Base-by-base conservation (phyloP, 2,797 vertebrate genomes). In the Amazona finschi region DNA sequence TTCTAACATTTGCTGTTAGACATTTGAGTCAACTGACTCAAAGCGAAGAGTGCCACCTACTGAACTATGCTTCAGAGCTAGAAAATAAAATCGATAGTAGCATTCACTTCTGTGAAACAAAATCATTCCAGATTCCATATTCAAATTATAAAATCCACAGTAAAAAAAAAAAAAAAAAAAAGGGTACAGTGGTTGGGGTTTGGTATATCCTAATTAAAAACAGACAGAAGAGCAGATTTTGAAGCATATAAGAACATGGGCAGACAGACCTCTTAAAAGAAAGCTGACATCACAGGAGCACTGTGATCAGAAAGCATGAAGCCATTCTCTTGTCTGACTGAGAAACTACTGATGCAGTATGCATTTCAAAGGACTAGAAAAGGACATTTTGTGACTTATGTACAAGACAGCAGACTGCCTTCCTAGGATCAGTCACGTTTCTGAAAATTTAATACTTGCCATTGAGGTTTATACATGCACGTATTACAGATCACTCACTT, bases 11-110 rank as follows among this genome's bases (percentile, higher is more conserved):
- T 76, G 44, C 14, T 83, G 58, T 70, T 39, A 70, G 66, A 5
- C 61, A 52, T 17, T 67, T 71, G 62, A 90, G 75, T 83, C 79
- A 85, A 82, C 19, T 64, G 96, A 95, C 62, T 93, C 72, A 94
- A 93, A 94, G 97, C 85, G 77, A 97, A 98, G 95, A 98, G 90
- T 97, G 97, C 98, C 97, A 97, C 91, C 98, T 98, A 96, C 96
- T 97, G 98, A 97, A 95, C 36, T 50, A 1, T 4, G 57, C 50
- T 89, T 78, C 38, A 82, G 69, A 89, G 53, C 38, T 43, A 70
- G 27, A 76, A 83, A 90, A 87, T 80, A 85, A 89, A 90, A 73
- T 4, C 9, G 52, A 61, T 25, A 70, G 30, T 6, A 84, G 41
- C 33, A 64, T 30, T 71, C 31, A 33, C 33, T 76, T 79, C 57